Evolutionary conservation across 1,140 invertebrate genomes (phyloP), one percentile per base, ranked within the genome.

Genomic region (Drosophila kurseongensis): DNA sequence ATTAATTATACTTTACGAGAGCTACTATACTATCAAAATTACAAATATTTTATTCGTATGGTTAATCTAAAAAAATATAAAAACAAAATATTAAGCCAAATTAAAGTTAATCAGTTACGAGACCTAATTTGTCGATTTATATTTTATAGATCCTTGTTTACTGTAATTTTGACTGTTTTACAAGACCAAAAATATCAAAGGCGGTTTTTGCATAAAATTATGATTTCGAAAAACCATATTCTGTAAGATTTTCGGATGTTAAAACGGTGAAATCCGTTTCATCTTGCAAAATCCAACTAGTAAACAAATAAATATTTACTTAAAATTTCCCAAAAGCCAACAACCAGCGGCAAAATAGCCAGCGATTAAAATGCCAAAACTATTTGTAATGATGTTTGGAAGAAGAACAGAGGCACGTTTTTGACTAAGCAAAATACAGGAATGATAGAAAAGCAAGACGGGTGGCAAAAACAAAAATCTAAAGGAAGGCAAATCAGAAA

Each of bases 361-460:
- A 32, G 27, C 57, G 51, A 75, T 74, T 63, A 75, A 75, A 75
- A 58, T 75, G 71, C 50, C 69, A 78, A 72, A 78, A 78, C 66
- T 78, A 78, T 78, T 78, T 72, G 57, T 71, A 78, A 71, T 45
- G 32, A 9, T 18, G 54, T 68, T 69, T 75, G 58, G 55, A 71
- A 78, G 77, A 58, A 54, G 50, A 68, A 40, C 48, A 63, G 32
- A 63, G 23, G 36, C 68, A 56, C 56, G 50, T 54, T 48, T 55
- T 47, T 67, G n/a, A 23, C 36, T 32, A 55, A 75, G 63, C 59
- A 67, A 66, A 66, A 66, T 44, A 57, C 54, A 57, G 8, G 8
- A 60, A 23, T n/a, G 10, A 40, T 35, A 29, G 38, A 62, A 57
- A 63, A 18, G 38, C 38, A 40, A 42, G 13, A 32, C 56, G 14